Conservation (phyloP, 1,140 invertebrate species). For the Mactra quadrangularis region DNA sequence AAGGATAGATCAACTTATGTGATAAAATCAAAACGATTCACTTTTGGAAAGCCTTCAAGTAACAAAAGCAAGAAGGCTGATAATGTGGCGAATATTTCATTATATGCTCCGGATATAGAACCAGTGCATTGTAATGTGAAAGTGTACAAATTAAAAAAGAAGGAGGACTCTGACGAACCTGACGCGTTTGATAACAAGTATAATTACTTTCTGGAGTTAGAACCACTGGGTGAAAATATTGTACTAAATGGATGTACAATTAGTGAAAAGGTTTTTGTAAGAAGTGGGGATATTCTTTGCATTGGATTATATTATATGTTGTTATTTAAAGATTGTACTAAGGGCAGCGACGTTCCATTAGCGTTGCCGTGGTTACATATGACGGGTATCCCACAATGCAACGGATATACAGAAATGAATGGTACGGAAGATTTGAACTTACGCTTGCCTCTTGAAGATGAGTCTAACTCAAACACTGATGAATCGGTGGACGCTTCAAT, state of each 20-base stretch:
- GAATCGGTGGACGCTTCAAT: constrained; percentile 61
- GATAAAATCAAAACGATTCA: constrained; percentile 69
- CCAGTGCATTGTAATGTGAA: constrained; percentile 70
- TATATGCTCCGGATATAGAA: constrained; percentile 73
- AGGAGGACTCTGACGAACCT: background rate
- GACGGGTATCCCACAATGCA: constrained; percentile 41
- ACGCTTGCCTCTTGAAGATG: constrained; percentile 57
- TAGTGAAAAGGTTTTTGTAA: constrained; percentile 55
- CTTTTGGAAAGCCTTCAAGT: constrained; percentile 67
- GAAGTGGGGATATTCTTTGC: constrained; percentile 75
- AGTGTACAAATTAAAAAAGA: constrained; percentile 49
- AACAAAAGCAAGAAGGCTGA: constrained; percentile 30
- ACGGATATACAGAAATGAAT: constrained; percentile 5
- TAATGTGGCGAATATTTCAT: constrained; percentile 53
- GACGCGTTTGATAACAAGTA: constrained; percentile 44
- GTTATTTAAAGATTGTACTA: constrained; percentile 78
- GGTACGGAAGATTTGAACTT: constrained; percentile 45
- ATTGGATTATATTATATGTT: constrained; percentile 77
- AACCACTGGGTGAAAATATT: constrained; percentile 65
- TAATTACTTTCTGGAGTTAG: constrained; percentile 73
- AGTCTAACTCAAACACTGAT: constrained; percentile 61
- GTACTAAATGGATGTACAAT: constrained; percentile 70
- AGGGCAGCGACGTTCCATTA: constrained; percentile 73
- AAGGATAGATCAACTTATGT: constrained; percentile 74
- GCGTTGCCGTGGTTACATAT: constrained; percentile 72